Evolutionary conservation across 1,140 invertebrate genomes (phyloP), one percentile per base, ranked within the genome.

Genomic region (Pinna nobilis): DNA sequence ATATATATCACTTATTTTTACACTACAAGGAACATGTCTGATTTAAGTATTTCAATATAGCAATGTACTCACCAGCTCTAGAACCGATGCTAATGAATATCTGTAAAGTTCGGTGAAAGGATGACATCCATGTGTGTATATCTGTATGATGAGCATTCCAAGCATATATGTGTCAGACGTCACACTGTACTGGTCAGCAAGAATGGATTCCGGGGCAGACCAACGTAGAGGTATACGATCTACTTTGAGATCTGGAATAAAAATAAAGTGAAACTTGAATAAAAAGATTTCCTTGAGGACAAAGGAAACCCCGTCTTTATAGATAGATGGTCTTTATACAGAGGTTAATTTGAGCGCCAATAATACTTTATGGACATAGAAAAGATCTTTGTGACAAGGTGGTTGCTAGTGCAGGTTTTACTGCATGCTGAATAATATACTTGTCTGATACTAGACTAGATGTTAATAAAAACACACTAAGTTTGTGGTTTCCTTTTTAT

Each of bases 61-160:
- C n/a, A n/a, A n/a, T n/a, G n/a, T n/a, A n/a, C n/a, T 51, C 61
- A 80, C 79, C 66, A 66, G 53, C 55, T 67, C 53, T 33, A 80
- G 35, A 7, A 77, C 44, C n/a, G 74, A 51, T 11, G 69, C 72
- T 6, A 70, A 67, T 30, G 51, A n/a, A 11, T 61, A 50, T 9
- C 55, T 59, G 37, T 78, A 72, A 3, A 70, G 30, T 41, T 72
- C 76, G n/a, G 73, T 74, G 47, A 65, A 80, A 15, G 79, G 79
- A 23, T 80, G 70, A 53, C 73, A 78, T 15, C 79, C 79, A 60
- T 80, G 79, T 39, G 79, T 80, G 35, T 71, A 80, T 30, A 80
- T 37, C 18, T 74, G 70, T 32, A 76, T 76, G 13, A 77, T 53
- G 25, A 76, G 59, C 25, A 59, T 61, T 3, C 79, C 79, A 1